Conservation (phyloP, 1,140 invertebrate genomes). For the Asobara japonica region DNA sequence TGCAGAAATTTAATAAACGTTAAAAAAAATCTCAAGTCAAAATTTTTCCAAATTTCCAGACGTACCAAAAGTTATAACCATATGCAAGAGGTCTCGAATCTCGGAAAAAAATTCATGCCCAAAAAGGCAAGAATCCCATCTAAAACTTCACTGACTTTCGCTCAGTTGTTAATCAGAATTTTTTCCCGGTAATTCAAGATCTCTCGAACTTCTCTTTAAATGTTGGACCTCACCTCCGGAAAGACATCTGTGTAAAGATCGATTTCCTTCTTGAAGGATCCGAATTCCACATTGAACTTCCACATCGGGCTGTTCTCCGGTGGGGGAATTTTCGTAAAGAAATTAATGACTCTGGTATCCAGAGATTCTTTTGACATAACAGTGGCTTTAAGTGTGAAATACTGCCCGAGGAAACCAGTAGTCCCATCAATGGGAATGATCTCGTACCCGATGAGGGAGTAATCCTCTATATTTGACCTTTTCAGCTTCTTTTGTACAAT, state of each 20-base stretch:
- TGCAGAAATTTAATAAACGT: too few relatives aligned
- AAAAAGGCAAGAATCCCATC: too few relatives aligned
- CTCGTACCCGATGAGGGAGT: conserved; percentile 49
- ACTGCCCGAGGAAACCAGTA: conserved; percentile 54
- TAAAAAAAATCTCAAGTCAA: too few relatives aligned
- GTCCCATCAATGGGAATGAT: conserved; percentile 45
- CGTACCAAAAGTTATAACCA: too few relatives aligned
- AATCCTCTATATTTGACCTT: conserved; percentile 57
- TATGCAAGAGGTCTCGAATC: too few relatives aligned
- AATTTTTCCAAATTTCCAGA: too few relatives aligned
- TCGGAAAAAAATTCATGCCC: too few relatives aligned
- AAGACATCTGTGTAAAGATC: conserved; percentile 64
- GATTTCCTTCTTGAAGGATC: conserved; percentile 67
- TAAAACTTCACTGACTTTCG: too few relatives aligned
- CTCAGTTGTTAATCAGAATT: too few relatives aligned
- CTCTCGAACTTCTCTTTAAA: too few relatives aligned
- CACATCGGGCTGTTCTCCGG: conserved; percentile 51
- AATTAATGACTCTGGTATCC: conserved; percentile 52
- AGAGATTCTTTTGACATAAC: conserved; percentile 31
- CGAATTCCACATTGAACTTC: conserved; percentile 61
- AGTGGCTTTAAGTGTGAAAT: conserved; percentile 49
- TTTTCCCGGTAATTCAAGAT: too few relatives aligned
- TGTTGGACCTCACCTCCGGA: too few relatives aligned
- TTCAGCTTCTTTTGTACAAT: conserved; percentile 64
- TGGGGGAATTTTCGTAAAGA: conserved; percentile 67